Conservation (phyloP, 2,888 invertebrate genomes). For the Lomographa bimaculata region DNA sequence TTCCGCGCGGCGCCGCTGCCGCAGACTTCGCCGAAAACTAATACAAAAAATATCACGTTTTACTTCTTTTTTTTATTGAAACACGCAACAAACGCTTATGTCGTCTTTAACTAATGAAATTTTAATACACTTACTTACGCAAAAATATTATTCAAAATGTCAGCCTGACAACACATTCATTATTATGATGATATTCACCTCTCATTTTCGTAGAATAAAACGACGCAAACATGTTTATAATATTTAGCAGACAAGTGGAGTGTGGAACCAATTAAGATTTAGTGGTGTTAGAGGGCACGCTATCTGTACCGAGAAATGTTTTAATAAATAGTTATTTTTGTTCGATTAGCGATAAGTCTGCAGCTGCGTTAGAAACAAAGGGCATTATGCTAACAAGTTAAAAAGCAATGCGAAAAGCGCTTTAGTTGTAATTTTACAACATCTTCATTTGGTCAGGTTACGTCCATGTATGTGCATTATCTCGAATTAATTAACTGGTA, state of each 20-base stretch:
- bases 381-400: constrained; percentile 63
- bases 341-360: constrained; percentile 70
- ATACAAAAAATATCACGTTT: constrained; percentile 46
- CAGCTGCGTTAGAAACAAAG: constrained; percentile 78
- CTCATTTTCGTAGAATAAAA: constrained; percentile 37
- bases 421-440: constrained; percentile 47
- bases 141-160: constrained; percentile 8
- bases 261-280: constrained; percentile 40
- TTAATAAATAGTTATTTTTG: constrained; percentile 70
- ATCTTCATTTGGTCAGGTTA: constrained; percentile 54
- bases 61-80: constrained; percentile 20
- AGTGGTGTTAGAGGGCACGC: constrained; percentile 45
- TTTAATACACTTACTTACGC: background rate
- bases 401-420: constrained; percentile 60
- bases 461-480: constrained; percentile 61
- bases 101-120: constrained; percentile 8
- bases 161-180: constrained; percentile 7
- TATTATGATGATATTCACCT: no score
- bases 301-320: constrained; percentile 67
- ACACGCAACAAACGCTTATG: constrained; percentile 17
- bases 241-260: constrained; percentile 25
- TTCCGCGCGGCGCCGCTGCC: constrained; percentile 65
- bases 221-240: constrained; percentile 21
- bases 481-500: constrained; percentile 59
- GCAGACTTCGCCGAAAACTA: constrained; percentile 61